Base-by-base conservation (phyloP, 2,797 vertebrate genomes). In the Galagoides demidoff region DNA sequence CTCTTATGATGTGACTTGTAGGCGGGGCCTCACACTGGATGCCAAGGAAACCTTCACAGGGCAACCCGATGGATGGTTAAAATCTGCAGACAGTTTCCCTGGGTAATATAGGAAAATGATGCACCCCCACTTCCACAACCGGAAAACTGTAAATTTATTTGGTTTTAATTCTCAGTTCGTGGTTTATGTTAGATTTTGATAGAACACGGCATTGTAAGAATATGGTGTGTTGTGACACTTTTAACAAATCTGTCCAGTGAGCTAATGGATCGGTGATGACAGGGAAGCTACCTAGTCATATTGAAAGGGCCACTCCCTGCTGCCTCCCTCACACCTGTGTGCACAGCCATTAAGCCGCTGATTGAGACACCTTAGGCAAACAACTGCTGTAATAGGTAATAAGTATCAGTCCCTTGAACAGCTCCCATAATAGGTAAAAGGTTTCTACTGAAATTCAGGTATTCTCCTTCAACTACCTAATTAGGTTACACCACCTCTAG, bases 71-170 rank as follows among this genome's bases (percentile, higher is more conserved):
- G 27, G 10, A 27, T 34, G 34, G 2, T 81, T n/a, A 19, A 23
- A 39, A 12, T 31, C 27, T 45, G 52, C n/a, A 5, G 63, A 63
- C 4, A 0, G 11, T 63, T 86, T 5, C 49, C 0, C 29, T 1
- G 3, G 0, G 29, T 12, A 14, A 14, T 52, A 29, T 68, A 23
- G 64, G 13, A 68, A 88, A 3, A 45, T 74, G 91, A 71, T 23
- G 59, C 79, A 10, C 11, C 11, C 14, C 20, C 8, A 4, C 16
- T 45, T 11, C 10, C 0, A 25, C 2, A 12, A n/a, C 52, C 66
- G 34, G 55, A 7, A 29, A 85, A 88, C 16, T 34, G 64, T 73
- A 39, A 94, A 64, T 89, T 76, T 83, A 25, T 31, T 34, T 64
- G n/a, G 27, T 29, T 91, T 91, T 57, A 22, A 11, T 73, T 89